phyloP scores from a whole-genome alignment of 2,113 vertebrate species.

The Paracanthobrama guichenoti region DNA sequence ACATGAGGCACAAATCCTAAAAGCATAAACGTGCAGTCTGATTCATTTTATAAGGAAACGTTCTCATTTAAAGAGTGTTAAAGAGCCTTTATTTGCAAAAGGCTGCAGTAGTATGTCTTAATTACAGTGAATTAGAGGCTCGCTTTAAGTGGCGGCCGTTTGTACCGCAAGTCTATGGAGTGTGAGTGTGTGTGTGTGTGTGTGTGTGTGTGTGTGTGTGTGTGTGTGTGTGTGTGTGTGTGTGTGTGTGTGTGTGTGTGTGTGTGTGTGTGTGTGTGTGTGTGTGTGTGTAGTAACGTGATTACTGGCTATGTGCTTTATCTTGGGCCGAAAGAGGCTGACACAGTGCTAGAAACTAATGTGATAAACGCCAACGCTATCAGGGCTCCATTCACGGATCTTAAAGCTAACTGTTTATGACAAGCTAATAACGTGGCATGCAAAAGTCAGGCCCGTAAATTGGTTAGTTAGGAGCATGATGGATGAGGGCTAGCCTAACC shows the following conservation, averaged over 20 bases:
- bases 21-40: slow-evolving; percentile 47
- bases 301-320: slow-evolving; percentile 90
- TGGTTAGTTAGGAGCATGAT: slow-evolving; percentile 99
- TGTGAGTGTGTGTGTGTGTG: slow-evolving; percentile 70
- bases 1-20: background rate
- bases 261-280: slow-evolving; percentile 70
- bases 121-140: slow-evolving; percentile 76
- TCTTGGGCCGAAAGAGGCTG: slow-evolving; percentile 94
- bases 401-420: slow-evolving; percentile 98
- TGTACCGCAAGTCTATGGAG: slow-evolving; percentile 58
- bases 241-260: slow-evolving; percentile 69
- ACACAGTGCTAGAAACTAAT: slow-evolving; percentile 94
- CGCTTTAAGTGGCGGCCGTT: slow-evolving; percentile 76
- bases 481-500: slow-evolving; percentile 91
- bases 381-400: slow-evolving; percentile 82
- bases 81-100: slow-evolving; percentile 54
- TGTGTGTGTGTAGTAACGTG: slow-evolving; percentile 79
- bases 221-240: slow-evolving; percentile 69
- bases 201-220: slow-evolving; percentile 72
- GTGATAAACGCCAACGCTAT: slow-evolving; percentile 97
- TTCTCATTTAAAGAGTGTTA: slow-evolving; percentile 47
- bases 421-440: slow-evolving; percentile 98
- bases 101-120: slow-evolving; percentile 72
- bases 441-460: slow-evolving; percentile 94
- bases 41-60: slow-evolving; percentile 55